Conservation (phyloP, 2,888 invertebrate genomes). For the Dynastes grantii region DNA sequence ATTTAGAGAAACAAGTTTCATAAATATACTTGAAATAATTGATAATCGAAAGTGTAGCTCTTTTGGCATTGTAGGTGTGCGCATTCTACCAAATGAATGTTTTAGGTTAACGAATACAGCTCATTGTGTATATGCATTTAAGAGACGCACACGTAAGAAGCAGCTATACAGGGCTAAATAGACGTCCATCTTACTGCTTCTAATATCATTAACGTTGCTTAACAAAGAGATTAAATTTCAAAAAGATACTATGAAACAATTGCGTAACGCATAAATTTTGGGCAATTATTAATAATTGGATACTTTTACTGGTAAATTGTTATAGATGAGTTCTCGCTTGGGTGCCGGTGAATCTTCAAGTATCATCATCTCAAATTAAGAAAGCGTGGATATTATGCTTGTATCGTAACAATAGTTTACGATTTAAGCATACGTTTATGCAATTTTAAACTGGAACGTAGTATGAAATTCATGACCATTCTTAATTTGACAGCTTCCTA, state of each 20-base stretch:
- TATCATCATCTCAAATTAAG: conserved; percentile 58
- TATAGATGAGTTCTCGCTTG: conserved; percentile 53
- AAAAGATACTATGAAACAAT: conserved; percentile 41
- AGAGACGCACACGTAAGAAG: not conserved
- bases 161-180: not conserved
- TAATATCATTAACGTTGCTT: conserved; percentile 30
- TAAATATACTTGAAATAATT: not conserved
- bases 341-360: conserved; percentile 54
- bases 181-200: conserved; percentile 5
- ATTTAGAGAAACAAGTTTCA: too few species aligned
- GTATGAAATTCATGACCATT: conserved; percentile 46
- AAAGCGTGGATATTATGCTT: conserved; percentile 57
- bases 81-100: not conserved
- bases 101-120: not conserved
- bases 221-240: conserved; percentile 31
- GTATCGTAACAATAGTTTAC: conserved; percentile 58
- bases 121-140: not conserved
- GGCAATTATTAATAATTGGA: conserved; percentile 53
- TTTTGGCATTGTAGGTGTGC: not conserved
- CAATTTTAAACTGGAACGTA: conserved; percentile 60
- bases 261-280: conserved; percentile 51
- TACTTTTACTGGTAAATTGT: conserved; percentile 54
- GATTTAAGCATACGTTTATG: conserved; percentile 61
- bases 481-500: conserved; percentile 33
- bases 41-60: not conserved